Base-by-base conservation (phyloP, 1,140 invertebrate genomes). In the Lepidotrigona ventralis region DNA sequence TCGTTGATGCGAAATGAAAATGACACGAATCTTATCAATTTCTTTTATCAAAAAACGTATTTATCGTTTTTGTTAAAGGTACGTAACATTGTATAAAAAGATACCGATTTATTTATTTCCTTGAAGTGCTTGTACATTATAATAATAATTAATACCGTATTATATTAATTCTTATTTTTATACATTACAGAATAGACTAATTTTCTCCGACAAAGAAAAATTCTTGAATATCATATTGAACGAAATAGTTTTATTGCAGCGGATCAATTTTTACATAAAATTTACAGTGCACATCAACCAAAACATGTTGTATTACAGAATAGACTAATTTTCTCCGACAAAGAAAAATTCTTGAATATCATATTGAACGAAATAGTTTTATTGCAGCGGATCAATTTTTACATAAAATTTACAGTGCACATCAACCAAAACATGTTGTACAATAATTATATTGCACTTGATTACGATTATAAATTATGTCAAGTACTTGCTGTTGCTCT, bases 371-470 rank as follows among this genome's bases (percentile, higher is more conserved):
- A 87, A 66, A 87, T 93, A 33, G 77, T 72, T 12, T 5, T n/a
- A 73, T 23, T 90, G 0, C 83, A 89, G 74, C 29, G 68, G 15
- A 12, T 54, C n/a, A 74, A 90, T 86, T 19, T 85, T 0, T 82
- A 87, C 15, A 86, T 90, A 26, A 92, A 92, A 56, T 90, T 92
- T 54, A 77, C 88, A 3, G 86, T 88, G 17, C 79, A 86, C 29
- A 84, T 79, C 12, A 76, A 79, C 14, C 11, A 69, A 21, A 33
- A 79, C 60, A 63, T 86, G 1, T n/a, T 90, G 26, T 87, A 87
- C 14, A 83, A 81, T 56, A 90, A 90, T 82, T 72, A 73, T 8
- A 73, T 84, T 2, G n/a, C 72, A 51, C 26, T 87, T 23, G 86
- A 91, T 23, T 56, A 91, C 6, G 80, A 89, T 58, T 83, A 82